Evolutionary conservation across 2,113 vertebrate species (phyloP).

Genomic region (Phrynosoma blainvillii): DNA sequence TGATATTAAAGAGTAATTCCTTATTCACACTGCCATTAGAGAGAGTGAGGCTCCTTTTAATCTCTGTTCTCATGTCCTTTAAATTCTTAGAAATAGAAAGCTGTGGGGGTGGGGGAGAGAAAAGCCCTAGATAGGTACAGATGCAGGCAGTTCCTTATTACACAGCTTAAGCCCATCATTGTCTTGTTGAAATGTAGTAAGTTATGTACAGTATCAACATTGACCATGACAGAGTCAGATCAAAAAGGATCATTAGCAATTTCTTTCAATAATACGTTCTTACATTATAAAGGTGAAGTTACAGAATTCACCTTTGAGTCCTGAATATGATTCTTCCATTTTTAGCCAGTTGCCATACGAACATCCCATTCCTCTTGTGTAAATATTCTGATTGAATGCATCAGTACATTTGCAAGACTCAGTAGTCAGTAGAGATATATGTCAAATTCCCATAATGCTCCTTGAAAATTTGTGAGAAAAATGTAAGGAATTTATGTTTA

Average conservation of each 20-base stretch:
- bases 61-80: not conserved
- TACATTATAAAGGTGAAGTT: not conserved
- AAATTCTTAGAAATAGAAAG: not conserved
- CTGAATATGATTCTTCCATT: not conserved
- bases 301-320: not conserved
- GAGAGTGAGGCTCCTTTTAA: not conserved
- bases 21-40: not conserved
- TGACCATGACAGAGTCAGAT: not conserved
- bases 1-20: not conserved
- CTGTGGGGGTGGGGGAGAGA: not conserved
- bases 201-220: not conserved
- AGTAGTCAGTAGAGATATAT: too few species aligned
- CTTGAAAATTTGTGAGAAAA: not conserved
- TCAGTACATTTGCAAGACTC: not conserved
- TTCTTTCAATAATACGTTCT: not conserved
- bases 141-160: not conserved
- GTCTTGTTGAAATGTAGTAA: not conserved
- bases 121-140: not conserved
- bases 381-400: not conserved
- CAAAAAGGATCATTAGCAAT: not conserved
- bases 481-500: not conserved
- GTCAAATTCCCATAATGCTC: not conserved
- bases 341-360: not conserved
- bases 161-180: not conserved
- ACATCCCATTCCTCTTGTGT: not conserved